Base-by-base conservation (phyloP, 2,888 invertebrate genomes). In the Aleiodes leptofemur region DNA sequence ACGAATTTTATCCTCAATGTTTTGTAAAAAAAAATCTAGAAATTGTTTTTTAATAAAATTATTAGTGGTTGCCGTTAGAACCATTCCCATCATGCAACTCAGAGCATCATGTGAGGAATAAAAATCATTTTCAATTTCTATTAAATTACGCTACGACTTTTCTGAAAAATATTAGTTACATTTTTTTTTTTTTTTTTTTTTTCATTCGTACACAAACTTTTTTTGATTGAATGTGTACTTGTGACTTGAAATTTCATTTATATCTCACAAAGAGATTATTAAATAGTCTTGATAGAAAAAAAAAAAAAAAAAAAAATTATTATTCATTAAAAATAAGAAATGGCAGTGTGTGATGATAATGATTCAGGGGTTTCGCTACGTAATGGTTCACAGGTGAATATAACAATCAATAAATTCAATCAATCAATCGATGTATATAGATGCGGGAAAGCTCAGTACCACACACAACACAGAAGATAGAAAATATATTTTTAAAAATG, bases 351-450 rank as follows among this genome's bases (percentile, higher is more conserved):
- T 66, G 53, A 68, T 29, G 56, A 31, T 70, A 53, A 43, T 76
- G 68, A 78, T 50, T 76, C 78, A 77, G 80, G 84, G 84, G 83
- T 84, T 84, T 68, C 88, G 88, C 87, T 89, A 89, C 88, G 89
- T 86, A 88, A 89, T 88, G 88, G 88, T 88, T 88, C 88, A 87
- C 86, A 86, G 81, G 84, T 85, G 81, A 80, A 81, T 81, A 76
- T 76, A 81, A 79, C 78, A 81, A 80, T 81, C 75, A 74, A 48
- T 76, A 74, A 38, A 75, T 74, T 77, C 74, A 76, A 74, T 76
- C 70, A 76, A 77, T 78, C 68, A 77, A 79, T 78, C 72, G 74
- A 80, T 77, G 64, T 74, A 77, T 81, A 77, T 66, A 78, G 79
- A 83, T 83, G 84, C 82, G 83, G 82, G 82, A 76, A 82, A 78